Conservation (phyloP, 2,888 invertebrate genomes). For the Leptinotarsa tumamoca region DNA sequence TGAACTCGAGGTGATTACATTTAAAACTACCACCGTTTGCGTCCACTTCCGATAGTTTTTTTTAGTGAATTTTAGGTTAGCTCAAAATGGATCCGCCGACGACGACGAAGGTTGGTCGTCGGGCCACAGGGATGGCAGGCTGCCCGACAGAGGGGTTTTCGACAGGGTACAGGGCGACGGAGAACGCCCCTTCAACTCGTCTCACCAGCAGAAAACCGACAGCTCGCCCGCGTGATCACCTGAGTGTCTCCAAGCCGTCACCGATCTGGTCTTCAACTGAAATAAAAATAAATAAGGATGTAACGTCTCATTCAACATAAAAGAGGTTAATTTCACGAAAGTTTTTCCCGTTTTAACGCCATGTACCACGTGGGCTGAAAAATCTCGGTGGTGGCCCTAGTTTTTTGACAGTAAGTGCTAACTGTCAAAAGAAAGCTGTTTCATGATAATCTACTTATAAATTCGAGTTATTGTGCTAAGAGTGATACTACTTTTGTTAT, state of each 20-base stretch:
- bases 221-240: conserved; percentile 79
- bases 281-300: conserved; percentile 54
- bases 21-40: conserved; percentile 34
- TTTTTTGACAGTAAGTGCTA: too few relatives aligned
- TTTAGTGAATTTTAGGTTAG: conserved; percentile 34
- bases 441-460: too few relatives aligned
- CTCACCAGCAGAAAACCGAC: conserved; percentile 86
- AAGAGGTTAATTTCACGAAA: too few relatives aligned
- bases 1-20: conserved; percentile 51
- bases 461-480: too few relatives aligned
- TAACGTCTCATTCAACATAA: too few relatives aligned
- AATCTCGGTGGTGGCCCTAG: too few relatives aligned
- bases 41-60: conserved; percentile 27
- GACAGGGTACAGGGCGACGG: conserved; percentile 55
- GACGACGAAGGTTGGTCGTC: conserved; percentile 44
- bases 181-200: conserved; percentile 62
- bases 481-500: too few relatives aligned
- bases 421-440: too few relatives aligned
- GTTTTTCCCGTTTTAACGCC: too few relatives aligned
- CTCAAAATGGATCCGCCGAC: conserved; percentile 40
- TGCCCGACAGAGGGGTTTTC: conserved; percentile 49
- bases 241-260: conserved; percentile 80
- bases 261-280: conserved; percentile 81
- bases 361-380: too few relatives aligned
- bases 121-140: conserved; percentile 54